Percentiles rank a stretch among this genome's conserved stretches.
Conservation (phyloP, 1,140 invertebrate genomes). For the Potamilus streckersoni region DNA sequence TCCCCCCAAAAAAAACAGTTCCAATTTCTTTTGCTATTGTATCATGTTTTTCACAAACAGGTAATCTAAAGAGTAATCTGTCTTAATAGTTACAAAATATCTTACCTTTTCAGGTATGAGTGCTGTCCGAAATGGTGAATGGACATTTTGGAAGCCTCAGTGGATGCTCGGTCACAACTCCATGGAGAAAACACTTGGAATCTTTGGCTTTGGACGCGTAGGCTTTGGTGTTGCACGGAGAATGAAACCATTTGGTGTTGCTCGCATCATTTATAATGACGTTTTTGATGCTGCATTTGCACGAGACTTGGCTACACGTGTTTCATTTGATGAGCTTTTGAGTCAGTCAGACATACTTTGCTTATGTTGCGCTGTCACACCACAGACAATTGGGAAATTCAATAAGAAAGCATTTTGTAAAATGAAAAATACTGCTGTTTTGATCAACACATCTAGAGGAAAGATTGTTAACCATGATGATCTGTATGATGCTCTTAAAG, state of each 20-base stretch:
- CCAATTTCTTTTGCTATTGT: no score
- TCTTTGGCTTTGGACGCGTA: constrained; percentile 84
- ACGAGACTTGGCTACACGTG: constrained; percentile 75
- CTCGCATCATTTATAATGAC: constrained; percentile 77
- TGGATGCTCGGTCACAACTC: constrained; percentile 90
- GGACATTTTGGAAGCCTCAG: constrained; percentile 80
- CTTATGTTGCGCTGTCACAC: constrained; percentile 46
- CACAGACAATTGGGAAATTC: constrained; percentile 42
- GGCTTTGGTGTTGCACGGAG: constrained; percentile 75
- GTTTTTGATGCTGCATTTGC: constrained; percentile 72
- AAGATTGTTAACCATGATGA: constrained; percentile 48
- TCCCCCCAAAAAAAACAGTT: no score
- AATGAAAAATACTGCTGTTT: constrained; percentile 66
- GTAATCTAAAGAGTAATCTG: background rate
- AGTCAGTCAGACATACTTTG: constrained; percentile 54
- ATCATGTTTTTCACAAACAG: background rate
- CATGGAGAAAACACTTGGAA: constrained; percentile 82
- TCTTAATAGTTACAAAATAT: background rate
- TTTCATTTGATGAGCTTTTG: constrained; percentile 68
- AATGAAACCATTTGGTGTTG: constrained; percentile 77
- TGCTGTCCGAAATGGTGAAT: constrained; percentile 39
- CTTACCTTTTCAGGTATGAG: constrained; percentile 31
- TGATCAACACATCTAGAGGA: constrained; percentile 55
- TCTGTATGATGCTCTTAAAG: constrained; percentile 55
- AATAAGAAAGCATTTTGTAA: constrained; percentile 45